Percentiles rank a stretch among this genome's conserved stretches.
Conservation (phyloP, 2,797 vertebrate genomes). For the Triplophysa yarkandensis region DNA sequence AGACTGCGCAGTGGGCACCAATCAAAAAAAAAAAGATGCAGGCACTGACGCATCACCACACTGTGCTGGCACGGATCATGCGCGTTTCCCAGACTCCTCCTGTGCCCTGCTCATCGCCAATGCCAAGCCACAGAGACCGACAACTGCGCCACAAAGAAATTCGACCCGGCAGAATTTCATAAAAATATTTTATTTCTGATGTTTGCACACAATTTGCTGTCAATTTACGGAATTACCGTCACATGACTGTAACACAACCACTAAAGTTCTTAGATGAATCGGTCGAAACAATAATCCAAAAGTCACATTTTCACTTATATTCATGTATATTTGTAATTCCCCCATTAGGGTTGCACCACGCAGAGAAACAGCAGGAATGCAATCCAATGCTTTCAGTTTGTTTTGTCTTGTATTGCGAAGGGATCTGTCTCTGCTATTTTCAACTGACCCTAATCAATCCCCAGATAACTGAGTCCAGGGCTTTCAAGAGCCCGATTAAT, state of each 20-base stretch:
- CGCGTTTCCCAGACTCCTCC: conserved; percentile 44
- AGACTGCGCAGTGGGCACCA: conserved; percentile 41
- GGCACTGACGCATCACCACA: conserved; percentile 49
- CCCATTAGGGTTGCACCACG: conserved; percentile 3
- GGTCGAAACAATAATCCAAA: conserved; percentile 14
- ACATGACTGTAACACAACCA: background rate
- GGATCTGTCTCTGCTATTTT: conserved; percentile 40
- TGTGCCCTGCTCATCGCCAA: conserved; percentile 35
- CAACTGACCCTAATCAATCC: conserved; percentile 59
- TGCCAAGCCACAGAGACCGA: conserved; percentile 25
- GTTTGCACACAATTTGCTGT: conserved; percentile 30
- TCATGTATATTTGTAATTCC: conserved; percentile 3
- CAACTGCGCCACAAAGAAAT: conserved; percentile 28
- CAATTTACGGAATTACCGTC: conserved; percentile 26
- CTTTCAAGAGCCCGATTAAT: conserved; percentile 68
- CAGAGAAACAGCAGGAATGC: conserved; percentile 5
- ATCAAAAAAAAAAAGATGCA: conserved; percentile 47
- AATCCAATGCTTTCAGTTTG: conserved; percentile 14
- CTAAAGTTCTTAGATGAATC: background rate
- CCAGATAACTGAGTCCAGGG: conserved; percentile 55
- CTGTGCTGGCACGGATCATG: conserved; percentile 45
- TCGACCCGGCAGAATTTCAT: conserved; percentile 5
- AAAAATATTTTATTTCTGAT: conserved; percentile 25
- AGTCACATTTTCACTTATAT: conserved; percentile 14
- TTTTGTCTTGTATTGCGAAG: conserved; percentile 43